Conservation (phyloP, 2,113 vertebrate genomes). For the Sturnus vulgaris region DNA sequence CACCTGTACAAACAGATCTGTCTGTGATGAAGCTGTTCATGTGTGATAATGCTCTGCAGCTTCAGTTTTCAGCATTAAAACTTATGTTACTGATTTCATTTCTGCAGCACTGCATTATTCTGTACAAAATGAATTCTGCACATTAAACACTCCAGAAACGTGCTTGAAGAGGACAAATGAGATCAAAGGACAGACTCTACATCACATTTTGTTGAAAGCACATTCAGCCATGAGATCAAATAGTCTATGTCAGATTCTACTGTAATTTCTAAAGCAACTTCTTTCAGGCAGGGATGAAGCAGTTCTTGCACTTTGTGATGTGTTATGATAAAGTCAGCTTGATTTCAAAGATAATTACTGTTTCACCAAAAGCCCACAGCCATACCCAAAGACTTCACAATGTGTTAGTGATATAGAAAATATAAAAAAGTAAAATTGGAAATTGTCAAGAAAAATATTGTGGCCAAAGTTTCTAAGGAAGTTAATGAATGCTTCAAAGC, state of each 20-base stretch:
- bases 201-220: slow-evolving; percentile 64
- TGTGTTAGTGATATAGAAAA: not conserved
- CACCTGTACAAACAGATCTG: slow-evolving; percentile 13
- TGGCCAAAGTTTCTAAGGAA: not conserved
- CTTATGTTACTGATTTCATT: slow-evolving; percentile 46
- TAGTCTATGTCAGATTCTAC: slow-evolving; percentile 40
- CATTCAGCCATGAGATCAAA: slow-evolving; percentile 65
- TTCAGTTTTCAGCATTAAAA: slow-evolving; percentile 58
- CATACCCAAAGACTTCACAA: not conserved
- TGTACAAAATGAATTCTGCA: slow-evolving; percentile 31
- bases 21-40: slow-evolving; percentile 39
- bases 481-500: not conserved
- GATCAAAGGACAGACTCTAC: slow-evolving; percentile 58
- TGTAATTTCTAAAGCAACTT: slow-evolving; percentile 60
- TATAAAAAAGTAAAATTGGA: not conserved
- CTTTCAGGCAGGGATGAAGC: slow-evolving; percentile 46
- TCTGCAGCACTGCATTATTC: slow-evolving; percentile 42
- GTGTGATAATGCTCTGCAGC: slow-evolving; percentile 11
- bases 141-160: slow-evolving; percentile 58
- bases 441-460: not conserved
- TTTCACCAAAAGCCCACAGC: not conserved
- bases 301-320: slow-evolving; percentile 24
- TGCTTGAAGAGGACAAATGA: slow-evolving; percentile 70
- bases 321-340: not conserved
- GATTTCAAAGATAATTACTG: slow-evolving; percentile 18